Evolutionary conservation across 2,113 vertebrate species (phyloP).

Genomic region (Todiramphus saurophagus): DNA sequence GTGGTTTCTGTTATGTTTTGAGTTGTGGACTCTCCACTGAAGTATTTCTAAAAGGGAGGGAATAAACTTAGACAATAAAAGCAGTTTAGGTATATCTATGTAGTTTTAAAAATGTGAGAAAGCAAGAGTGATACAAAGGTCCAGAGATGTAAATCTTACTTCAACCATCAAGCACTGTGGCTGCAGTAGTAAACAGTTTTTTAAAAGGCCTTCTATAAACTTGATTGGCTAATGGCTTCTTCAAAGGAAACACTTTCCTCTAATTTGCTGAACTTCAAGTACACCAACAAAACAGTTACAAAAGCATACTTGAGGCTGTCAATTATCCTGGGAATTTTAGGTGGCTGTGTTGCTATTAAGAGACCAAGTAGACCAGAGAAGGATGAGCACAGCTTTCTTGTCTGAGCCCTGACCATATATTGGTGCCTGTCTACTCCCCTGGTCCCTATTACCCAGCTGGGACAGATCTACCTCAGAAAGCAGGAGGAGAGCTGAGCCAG

Average conservation of each 20-base stretch:
- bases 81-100: not conserved
- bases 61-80: not conserved
- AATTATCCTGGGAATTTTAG: not conserved
- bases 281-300: not conserved
- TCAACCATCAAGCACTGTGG: not conserved
- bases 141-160: not conserved
- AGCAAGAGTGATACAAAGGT: not conserved
- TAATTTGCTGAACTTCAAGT: not conserved
- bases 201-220: not conserved
- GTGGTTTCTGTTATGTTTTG: conserved; percentile 70
- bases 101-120: not conserved
- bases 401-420: conserved; percentile 44
- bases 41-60: not conserved
- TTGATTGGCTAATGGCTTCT: not conserved
- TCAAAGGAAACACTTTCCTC: not conserved
- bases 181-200: not conserved
- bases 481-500: conserved; percentile 49
- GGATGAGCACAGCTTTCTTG: too few species aligned
- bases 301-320: not conserved
- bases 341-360: not conserved
- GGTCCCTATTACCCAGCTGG: conserved; percentile 39
- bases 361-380: not conserved
- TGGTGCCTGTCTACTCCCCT: not conserved
- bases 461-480: conserved; percentile 72
- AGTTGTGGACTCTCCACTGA: conserved; percentile 29